These are phyloP conservation scores for Cancer borealis DNA, from an alignment of 2,888 invertebrate species.

Conservation along the genomic window DNA sequence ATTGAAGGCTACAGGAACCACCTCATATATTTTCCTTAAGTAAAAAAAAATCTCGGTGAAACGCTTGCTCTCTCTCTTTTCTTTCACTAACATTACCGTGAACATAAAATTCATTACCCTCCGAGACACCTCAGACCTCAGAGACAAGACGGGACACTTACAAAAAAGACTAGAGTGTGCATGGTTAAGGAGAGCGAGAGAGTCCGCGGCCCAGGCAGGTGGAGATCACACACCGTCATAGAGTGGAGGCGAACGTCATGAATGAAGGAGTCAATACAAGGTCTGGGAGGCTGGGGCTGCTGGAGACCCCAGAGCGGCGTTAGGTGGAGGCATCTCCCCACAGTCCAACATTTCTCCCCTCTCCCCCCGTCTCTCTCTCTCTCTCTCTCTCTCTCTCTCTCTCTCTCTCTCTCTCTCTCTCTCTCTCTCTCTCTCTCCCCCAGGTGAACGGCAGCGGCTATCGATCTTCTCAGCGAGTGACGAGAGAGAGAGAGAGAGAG, in stretches of 20 bases:
- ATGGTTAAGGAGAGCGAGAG: not conserved
- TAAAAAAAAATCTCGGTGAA: too few species aligned
- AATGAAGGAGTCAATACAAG: not conserved
- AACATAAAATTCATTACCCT: too few species aligned
- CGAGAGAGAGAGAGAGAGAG: slow-evolving; percentile 29
- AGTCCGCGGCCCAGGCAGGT: not conserved
- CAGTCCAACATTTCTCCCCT: not conserved
- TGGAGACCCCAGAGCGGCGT: not conserved
- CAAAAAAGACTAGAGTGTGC: not conserved
- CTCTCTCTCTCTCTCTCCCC: not conserved
- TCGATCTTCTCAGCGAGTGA: not conserved
- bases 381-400: not conserved
- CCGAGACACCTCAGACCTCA: too few species aligned
- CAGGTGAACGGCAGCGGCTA: not conserved
- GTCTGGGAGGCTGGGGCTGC: not conserved
- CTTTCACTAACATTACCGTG: too few species aligned
- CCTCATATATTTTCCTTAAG: too few species aligned
- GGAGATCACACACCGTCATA: not conserved
- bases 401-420: slow-evolving; percentile 20
- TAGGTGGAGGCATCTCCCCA: not conserved
- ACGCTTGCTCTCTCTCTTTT: too few species aligned
- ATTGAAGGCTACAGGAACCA: too few species aligned
- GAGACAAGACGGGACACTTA: too few species aligned
- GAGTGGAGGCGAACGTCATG: not conserved
- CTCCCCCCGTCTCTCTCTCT: too few species aligned